These are phyloP conservation scores for Halcyon chelicuti DNA, from an alignment of 2,797 vertebrate species.

Conservation along the genomic window DNA sequence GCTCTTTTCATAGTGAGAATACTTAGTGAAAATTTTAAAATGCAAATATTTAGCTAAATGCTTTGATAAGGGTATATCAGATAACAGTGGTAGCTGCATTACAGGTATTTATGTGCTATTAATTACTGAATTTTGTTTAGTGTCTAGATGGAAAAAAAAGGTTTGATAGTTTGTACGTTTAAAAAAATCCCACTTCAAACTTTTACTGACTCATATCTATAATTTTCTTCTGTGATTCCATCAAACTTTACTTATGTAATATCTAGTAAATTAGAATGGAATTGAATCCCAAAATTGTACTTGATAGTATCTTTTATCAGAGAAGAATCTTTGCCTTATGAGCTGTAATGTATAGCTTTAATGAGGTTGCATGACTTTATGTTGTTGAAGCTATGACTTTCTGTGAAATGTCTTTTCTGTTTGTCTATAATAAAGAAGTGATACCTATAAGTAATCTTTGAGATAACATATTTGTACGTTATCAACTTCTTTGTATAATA, in stretches of 20 bases:
- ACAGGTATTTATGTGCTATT: background rate
- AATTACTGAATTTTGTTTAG: background rate
- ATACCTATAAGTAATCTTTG: background rate
- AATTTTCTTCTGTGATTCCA: background rate
- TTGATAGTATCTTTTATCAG: background rate
- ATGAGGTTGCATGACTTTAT: background rate
- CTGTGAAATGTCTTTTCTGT: background rate
- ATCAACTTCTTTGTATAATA: background rate
- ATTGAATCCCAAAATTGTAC: background rate
- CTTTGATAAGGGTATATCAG: background rate
- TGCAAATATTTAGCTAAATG: background rate
- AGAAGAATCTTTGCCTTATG: background rate
- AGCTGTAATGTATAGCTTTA: background rate
- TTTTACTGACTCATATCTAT: background rate
- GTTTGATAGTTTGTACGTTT: background rate
- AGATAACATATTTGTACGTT: background rate
- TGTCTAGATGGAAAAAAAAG: background rate
- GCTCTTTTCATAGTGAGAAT: background rate
- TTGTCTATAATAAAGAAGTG: background rate
- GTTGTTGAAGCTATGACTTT: background rate
- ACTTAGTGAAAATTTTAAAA: background rate
- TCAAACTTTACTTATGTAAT: background rate
- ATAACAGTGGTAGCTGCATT: background rate
- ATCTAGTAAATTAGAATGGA: background rate
- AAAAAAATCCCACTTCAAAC: background rate